These are phyloP conservation scores for Heterochromis multidens DNA, from an alignment of 2,113 vertebrate genomes.

Conservation along the genomic window DNA sequence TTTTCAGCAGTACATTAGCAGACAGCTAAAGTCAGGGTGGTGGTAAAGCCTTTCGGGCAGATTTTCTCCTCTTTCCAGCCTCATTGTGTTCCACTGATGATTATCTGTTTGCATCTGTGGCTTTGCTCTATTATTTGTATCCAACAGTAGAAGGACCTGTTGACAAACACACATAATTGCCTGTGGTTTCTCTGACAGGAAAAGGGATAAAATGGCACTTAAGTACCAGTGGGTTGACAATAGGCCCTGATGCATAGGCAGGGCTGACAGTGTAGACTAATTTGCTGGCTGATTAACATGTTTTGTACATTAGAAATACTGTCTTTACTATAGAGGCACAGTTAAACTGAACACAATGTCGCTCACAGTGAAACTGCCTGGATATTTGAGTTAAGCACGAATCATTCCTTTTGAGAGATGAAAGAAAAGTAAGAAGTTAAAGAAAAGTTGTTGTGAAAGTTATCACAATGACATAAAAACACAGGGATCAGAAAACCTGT, in stretches of 20 bases:
- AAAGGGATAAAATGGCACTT: not conserved
- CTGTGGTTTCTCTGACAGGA: slow-evolving; percentile 8
- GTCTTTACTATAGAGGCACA: not conserved
- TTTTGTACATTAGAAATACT: not conserved
- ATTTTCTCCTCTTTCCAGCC: not conserved
- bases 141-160: not conserved
- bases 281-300: not conserved
- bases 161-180: slow-evolving; percentile 10
- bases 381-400: not conserved
- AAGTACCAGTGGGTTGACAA: not conserved
- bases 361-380: not conserved
- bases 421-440: not conserved
- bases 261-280: not conserved
- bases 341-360: not conserved
- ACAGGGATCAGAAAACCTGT: not conserved
- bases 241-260: not conserved
- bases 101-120: slow-evolving; percentile 3
- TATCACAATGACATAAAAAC: not conserved
- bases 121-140: not conserved
- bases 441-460: not conserved
- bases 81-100: not conserved
- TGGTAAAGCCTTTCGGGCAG: not conserved
- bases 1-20: slow-evolving; percentile 11
- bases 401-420: not conserved
- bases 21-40: not conserved